Evolutionary conservation across 2,888 invertebrate genomes (phyloP), one percentile per base, ranked within the genome.

Genomic region (Cataglyphis cursor): DNA sequence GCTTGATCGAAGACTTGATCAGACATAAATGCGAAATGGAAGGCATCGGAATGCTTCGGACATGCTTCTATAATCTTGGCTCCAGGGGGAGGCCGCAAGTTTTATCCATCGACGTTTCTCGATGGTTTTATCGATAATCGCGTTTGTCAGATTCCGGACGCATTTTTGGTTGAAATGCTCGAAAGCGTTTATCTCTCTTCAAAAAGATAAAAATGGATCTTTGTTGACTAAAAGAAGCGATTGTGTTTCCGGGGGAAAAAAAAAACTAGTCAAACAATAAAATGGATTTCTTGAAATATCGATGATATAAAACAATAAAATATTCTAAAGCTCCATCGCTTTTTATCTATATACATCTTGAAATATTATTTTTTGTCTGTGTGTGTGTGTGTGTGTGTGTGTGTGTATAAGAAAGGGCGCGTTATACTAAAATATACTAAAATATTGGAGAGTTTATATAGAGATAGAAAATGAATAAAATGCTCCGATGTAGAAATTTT

Each of bases 61-160:
- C 35, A 44, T 0, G 28, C 28, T 51, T n/a, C 59, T 80, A 59
- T 80, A 72, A 78, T 78, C 78, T 78, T 28, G 15, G 41, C 21
- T 70, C 15, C 41, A 6, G 59, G 9, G 38, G 48, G 18, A 18
- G 15, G 51, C 6, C 41, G 15, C 54, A 38, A 41, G 21, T 44
- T 72, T 24, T 44, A 9, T 57, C 8, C 57, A 21, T 59, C 9
- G 73, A 59, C 18, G 10, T 57, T 57, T 59, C 57, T 44, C 72
- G 72, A 80, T 80, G 72, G 73, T 80, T 72, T 80, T 80, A 80
- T 80, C 78, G 78, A 76, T 75, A 75, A 64, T 78, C 81, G 61
- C 28, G 81, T 81, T 81, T 76, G 76, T 75, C 76, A 81, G 64
- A 80, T 80, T 72, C 73, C 44, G 59, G 18, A 35, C 59, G 73